phyloP scores from a whole-genome alignment of 2,888 invertebrate genomes.

The Girardia tigrina region DNA sequence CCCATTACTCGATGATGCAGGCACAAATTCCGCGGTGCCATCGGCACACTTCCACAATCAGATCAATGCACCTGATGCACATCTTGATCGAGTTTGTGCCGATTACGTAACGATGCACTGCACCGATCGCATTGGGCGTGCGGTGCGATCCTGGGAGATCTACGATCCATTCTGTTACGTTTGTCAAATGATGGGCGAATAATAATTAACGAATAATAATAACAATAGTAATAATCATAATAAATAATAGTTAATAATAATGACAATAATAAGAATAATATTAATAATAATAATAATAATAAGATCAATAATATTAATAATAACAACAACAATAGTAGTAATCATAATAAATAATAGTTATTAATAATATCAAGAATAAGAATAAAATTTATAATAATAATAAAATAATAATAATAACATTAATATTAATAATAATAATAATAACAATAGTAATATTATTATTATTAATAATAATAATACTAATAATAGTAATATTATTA shows the following conservation, averaged over 20 bases:
- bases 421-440: background rate
- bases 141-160: no score
- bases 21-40: no score
- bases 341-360: background rate
- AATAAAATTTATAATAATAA: background rate
- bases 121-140: no score
- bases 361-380: background rate
- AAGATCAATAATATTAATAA: background rate
- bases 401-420: background rate
- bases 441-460: background rate
- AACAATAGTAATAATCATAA: no score
- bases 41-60: no score
- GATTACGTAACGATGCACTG: background rate
- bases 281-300: no score
- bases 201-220: no score
- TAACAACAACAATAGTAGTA: background rate
- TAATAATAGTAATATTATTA: background rate
- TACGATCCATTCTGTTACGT: no score
- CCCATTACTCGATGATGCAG: no score
- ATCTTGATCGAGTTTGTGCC: background rate
- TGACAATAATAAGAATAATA: no score
- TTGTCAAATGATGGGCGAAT: no score
- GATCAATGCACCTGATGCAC: slow-evolving; percentile 15
- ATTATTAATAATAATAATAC: background rate
- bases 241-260: no score